Percentiles rank a stretch among this genome's conserved stretches.
These are phyloP conservation scores for Emydocephalus ijimae DNA, from an alignment of 2,113 vertebrate genomes.

Conservation along the genomic window DNA sequence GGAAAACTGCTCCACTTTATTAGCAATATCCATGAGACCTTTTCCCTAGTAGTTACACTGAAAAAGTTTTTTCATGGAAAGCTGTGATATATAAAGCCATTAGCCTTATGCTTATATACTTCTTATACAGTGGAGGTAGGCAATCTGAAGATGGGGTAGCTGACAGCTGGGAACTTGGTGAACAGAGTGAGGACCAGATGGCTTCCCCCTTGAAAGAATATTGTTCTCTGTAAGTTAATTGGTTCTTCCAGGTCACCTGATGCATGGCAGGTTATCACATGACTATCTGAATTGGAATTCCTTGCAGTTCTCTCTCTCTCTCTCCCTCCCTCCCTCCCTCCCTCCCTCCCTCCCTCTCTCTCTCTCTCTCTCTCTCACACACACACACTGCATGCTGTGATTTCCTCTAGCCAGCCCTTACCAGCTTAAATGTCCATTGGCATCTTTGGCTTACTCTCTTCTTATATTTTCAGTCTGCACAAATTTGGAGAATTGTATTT, in stretches of 20 bases:
- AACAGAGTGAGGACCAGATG: not conserved
- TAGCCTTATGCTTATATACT: not conserved
- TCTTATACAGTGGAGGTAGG: not conserved
- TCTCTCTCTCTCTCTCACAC: too few relatives aligned
- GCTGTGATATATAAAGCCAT: not conserved
- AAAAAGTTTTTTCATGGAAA: not conserved
- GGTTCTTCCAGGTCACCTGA: not conserved
- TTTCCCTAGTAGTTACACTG: constrained; percentile 4
- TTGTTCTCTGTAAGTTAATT: not conserved
- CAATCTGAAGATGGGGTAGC: not conserved
- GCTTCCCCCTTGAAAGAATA: not conserved
- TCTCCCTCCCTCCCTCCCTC: too few relatives aligned
- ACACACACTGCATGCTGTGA: not conserved
- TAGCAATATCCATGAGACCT: constrained; percentile 11
- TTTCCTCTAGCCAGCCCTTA: not conserved
- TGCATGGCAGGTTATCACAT: not conserved
- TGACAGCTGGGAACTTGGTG: not conserved
- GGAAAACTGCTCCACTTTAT: constrained; percentile 20
- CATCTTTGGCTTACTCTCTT: not conserved
- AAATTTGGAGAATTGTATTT: not conserved
- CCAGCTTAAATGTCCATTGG: not conserved
- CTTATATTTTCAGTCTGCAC: not conserved
- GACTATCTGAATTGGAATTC: not conserved
- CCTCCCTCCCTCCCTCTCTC: too few relatives aligned
- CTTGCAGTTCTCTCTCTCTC: not conserved